Evolutionary conservation across 2,113 vertebrate species (phyloP).

Genomic region (Stigmatopora argus): DNA sequence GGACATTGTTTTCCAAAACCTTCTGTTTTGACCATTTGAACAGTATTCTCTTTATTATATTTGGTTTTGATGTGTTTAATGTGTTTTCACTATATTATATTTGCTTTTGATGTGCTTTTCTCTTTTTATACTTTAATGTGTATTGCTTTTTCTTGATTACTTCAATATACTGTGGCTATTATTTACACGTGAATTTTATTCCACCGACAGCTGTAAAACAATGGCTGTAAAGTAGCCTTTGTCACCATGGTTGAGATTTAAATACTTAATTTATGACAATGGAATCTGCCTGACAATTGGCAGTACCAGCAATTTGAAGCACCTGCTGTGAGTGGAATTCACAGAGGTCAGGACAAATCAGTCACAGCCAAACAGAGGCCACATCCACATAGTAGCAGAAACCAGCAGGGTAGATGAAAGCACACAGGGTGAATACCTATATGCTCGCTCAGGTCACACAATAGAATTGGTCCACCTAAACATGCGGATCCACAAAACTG

Average conservation of each 20-base stretch:
- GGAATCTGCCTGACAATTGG: not conserved
- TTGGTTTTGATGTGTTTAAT: too few species aligned
- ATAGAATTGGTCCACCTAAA: not conserved
- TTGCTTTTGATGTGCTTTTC: too few species aligned
- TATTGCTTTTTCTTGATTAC: not conserved
- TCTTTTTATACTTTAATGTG: too few species aligned
- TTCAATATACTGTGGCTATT: not conserved
- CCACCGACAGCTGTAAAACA: not conserved
- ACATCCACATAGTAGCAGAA: slow-evolving; percentile 9
- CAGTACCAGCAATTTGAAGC: slow-evolving; percentile 15
- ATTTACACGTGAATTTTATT: not conserved
- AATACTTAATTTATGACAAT: not conserved
- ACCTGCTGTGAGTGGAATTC: slow-evolving; percentile 54
- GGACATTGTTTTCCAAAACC: too few species aligned
- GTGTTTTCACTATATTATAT: too few species aligned
- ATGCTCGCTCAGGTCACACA: not conserved
- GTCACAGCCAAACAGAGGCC: slow-evolving; percentile 24
- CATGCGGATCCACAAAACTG: slow-evolving; percentile 2
- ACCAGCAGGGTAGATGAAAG: not conserved
- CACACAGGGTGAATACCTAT: not conserved
- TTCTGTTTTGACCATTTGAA: too few species aligned
- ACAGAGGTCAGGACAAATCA: slow-evolving; percentile 25
- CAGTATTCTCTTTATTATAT: too few species aligned
- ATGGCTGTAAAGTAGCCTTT: not conserved
- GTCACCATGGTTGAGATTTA: not conserved